Conservation (phyloP, 2,888 invertebrate species). For the Napeogenes inachia region DNA sequence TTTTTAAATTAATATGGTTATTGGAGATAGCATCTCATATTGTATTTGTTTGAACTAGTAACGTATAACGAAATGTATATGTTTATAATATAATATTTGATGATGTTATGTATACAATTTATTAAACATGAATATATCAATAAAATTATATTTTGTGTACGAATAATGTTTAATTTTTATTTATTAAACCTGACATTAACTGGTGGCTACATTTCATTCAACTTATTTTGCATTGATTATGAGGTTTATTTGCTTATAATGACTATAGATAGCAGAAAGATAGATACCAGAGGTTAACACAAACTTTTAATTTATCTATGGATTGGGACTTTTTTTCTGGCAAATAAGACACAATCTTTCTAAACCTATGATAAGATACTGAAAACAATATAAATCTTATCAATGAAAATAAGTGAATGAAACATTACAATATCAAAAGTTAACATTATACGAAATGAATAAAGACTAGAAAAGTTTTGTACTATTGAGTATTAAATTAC, state of each 20-base stretch:
- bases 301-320: no score
- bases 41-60: slow-evolving; percentile 76
- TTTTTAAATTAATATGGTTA: slow-evolving; percentile 59
- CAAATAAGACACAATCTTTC: no score
- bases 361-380: no score
- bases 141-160: slow-evolving; percentile 79
- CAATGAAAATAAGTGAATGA: slow-evolving; percentile 11
- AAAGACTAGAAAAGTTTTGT: slow-evolving; percentile 61
- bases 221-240: neutral
- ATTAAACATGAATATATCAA: slow-evolving; percentile 78
- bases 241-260: no score
- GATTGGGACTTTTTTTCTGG: no score
- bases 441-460: slow-evolving; percentile 25
- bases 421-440: slow-evolving; percentile 18
- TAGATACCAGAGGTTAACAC: no score
- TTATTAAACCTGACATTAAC: slow-evolving; percentile 27
- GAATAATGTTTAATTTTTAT: slow-evolving; percentile 66
- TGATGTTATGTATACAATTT: slow-evolving; percentile 78
- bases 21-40: slow-evolving; percentile 76
- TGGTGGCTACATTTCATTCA: neutral
- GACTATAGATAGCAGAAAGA: no score
- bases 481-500: slow-evolving; percentile 35
- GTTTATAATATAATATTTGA: slow-evolving; percentile 78
- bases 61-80: slow-evolving; percentile 77
- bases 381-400: no score